Evolutionary conservation across 2,797 vertebrate species (phyloP), one percentile per base, ranked within the genome.

Genomic region (Rachycentron canadum): DNA sequence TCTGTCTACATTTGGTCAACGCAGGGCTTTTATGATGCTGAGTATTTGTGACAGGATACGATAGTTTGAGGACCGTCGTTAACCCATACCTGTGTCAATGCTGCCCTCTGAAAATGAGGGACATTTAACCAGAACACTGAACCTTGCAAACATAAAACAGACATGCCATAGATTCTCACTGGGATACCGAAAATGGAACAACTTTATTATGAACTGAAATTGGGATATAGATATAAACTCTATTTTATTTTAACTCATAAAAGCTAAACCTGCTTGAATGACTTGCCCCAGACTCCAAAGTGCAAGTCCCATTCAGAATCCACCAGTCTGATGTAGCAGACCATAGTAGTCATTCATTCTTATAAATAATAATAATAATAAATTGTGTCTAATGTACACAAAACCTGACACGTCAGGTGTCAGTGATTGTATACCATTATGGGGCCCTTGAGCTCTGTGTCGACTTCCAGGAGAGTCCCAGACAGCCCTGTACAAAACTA

Each of bases 81-180:
- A 25, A 56, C 10, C 8, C 9, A 16, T 14, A 26, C 4, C 4
- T 56, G 21, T 49, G n/a, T 32, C 32, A 62, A 65, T 7, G 28
- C 25, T 60, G 50, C 13, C 7, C 9, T 30, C 7, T 70, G 25
- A 45, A 57, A 62, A 25, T n/a, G 36, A 65, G n/a, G 36, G 5
- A 28, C 14, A 55, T 40, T 34, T 60, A 66, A 11, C 52, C 26
- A 57, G 17, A 56, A 53, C 32, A 65, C 10, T 25, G 17, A 73
- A n/a, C 28, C 26, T 36, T 64, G 65, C 32, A 64, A 65, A 50
- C 30, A 23, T 25, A 28, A 0, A 25, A 13, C n/a, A 41, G 9
- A 45, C 16, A 36, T 49, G 17, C 25, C 21, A 52, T 17, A 21
- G 30, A 69, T 16, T 30, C 9, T 12, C 28, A 21, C 2, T 30